A percentile compares a stretch with the other conserved stretches of the same genome.
phyloP scores from a whole-genome alignment of 2,113 vertebrate species.

The Oostethus manadensis region DNA sequence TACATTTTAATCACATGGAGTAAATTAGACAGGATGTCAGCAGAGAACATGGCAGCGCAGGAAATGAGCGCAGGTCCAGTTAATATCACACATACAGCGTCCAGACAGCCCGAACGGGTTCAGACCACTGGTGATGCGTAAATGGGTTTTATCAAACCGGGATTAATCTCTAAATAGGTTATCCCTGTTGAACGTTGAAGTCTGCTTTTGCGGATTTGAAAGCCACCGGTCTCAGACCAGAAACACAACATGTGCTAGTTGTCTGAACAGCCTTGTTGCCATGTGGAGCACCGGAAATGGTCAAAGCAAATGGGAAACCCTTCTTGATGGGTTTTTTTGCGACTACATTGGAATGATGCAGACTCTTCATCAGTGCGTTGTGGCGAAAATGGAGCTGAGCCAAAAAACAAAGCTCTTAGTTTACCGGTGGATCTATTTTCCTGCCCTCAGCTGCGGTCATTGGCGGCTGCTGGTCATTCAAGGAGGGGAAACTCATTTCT shows the following conservation, averaged over 20 bases:
- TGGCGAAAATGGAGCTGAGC: no score
- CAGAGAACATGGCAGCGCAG: constrained; percentile 26
- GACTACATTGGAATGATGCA: no score
- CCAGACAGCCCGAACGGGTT: constrained; percentile 17
- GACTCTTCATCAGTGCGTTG: no score
- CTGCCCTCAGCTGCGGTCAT: no score
- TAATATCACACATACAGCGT: constrained; percentile 20
- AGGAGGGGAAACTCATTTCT: no score
- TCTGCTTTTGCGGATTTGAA: constrained; percentile 22
- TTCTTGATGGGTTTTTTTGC: no score
- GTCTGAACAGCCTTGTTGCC: neutral
- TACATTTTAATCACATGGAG: constrained; percentile 44
- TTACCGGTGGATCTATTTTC: no score
- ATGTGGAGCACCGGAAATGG: neutral
- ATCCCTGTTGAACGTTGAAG: constrained; percentile 25
- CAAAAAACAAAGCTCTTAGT: no score
- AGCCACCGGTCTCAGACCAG: constrained; percentile 19
- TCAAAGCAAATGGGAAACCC: no score
- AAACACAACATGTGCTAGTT: constrained; percentile 6
- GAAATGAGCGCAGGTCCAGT: constrained; percentile 43
- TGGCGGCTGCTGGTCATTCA: no score
- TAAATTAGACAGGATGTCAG: constrained; percentile 39
- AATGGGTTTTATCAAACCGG: constrained; percentile 40
- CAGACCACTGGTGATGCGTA: constrained; percentile 24
- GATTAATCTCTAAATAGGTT: constrained; percentile 54